Evolutionary conservation across 2,888 invertebrate species (phyloP), one percentile per base, ranked within the genome.

Genomic region (Synanthedon tipuliformis): DNA sequence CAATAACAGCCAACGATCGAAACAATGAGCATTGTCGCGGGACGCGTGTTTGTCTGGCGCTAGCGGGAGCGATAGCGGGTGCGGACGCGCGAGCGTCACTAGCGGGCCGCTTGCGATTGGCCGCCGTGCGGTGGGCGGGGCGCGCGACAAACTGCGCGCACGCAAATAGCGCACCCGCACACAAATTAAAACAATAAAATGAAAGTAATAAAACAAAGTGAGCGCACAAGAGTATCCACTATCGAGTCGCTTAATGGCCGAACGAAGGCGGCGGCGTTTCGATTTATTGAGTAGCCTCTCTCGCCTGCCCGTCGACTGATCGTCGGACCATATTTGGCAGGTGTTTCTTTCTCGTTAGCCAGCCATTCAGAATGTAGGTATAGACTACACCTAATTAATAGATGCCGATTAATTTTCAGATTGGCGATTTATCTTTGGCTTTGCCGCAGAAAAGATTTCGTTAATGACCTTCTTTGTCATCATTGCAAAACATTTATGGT

Each of bases 181-280:
- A 82, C 84, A 81, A 86, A 87, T 86, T 86, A 87, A 87, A 87
- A 86, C 86, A 86, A 86, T 86, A 85, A 86, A 85, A 85, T 83
- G 75, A 82, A 81, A 80, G 76, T 83, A 83, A 85, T 85, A 85
- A 86, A 86, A 87, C 83, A 82, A 85, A 79, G 75, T 78, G 73
- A 80, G 74, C 75, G 73, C 71, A 74, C 71, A 78, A 79, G 77
- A 77, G 76, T 75, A 75, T 75, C 76, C 79, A 76, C 80, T 81
- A 84, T 83, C 78, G 82, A 75, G 67, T 74, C 73, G 65, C 78
- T 81, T 84, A 85, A 84, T 84, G 84, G 85, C 78, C 78, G 84
- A 73, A 78, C 74, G 78, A 76, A 77, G 81, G 76, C 78, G 78
- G 72, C 66, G 64, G 66, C 68, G 63, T 66, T 65, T 69, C 75